These are phyloP conservation scores for Orius laevigatus DNA, from an alignment of 1,140 invertebrate genomes.

Conservation along the genomic window DNA sequence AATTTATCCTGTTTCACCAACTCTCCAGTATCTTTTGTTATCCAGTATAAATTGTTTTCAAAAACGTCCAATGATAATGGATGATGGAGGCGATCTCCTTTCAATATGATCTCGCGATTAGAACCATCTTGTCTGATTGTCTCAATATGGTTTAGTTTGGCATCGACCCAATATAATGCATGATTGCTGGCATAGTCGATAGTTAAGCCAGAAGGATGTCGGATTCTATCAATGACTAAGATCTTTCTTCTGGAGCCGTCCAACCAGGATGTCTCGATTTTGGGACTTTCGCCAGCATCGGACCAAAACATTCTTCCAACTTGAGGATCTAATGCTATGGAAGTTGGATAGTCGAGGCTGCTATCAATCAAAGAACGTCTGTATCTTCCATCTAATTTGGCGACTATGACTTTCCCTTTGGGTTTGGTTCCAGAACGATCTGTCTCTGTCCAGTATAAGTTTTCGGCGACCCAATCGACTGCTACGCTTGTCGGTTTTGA, in stretches of 20 bases:
- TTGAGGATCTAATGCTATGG: constrained; percentile 75
- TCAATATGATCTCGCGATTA: constrained; percentile 53
- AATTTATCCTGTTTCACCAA: constrained; percentile 86
- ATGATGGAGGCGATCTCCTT: constrained; percentile 54
- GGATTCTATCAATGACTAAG: constrained; percentile 59
- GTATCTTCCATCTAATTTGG: constrained; percentile 79
- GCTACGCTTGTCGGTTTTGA: constrained; percentile 69
- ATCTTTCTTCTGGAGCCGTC: constrained; percentile 73
- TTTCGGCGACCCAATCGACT: constrained; percentile 81
- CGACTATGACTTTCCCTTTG: constrained; percentile 64
- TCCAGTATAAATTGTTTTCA: constrained; percentile 79
- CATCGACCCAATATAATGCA: constrained; percentile 88
- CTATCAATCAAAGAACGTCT: constrained; percentile 45
- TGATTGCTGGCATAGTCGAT: constrained; percentile 84
- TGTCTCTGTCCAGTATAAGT: constrained; percentile 87
- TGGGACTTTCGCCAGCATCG: constrained; percentile 64
- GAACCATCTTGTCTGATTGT: constrained; percentile 69
- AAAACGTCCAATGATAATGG: constrained; percentile 84
- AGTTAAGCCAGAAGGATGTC: constrained; percentile 70
- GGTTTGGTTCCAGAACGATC: constrained; percentile 55
- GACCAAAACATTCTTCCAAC: constrained; percentile 77
- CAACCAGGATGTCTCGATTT: constrained; percentile 89
- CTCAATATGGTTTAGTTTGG: constrained; percentile 86
- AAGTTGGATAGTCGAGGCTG: constrained; percentile 61
- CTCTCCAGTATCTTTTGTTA: constrained; percentile 67